Evolutionary conservation across 2,113 vertebrate genomes (phyloP).

Genomic region (Zosterops japonicus): DNA sequence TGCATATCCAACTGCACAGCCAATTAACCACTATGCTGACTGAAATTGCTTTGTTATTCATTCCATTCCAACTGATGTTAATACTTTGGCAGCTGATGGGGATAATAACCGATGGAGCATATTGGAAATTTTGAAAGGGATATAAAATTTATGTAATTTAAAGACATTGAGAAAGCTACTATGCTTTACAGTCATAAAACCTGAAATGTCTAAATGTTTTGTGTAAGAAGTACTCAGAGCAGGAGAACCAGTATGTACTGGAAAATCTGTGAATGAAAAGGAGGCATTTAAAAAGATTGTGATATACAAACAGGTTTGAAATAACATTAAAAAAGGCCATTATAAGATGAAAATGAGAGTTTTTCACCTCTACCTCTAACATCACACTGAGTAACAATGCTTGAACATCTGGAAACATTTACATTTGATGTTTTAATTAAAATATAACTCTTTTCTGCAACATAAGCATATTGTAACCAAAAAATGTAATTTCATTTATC

Average conservation of each 20-base stretch:
- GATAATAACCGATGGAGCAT: conserved; percentile 70
- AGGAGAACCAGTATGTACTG: neutral
- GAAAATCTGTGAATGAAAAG: neutral
- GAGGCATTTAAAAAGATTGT: neutral
- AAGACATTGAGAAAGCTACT: conserved; percentile 42
- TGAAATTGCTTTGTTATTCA: conserved; percentile 76
- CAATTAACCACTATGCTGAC: conserved; percentile 76
- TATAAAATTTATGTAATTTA: conserved; percentile 64
- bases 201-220: neutral
- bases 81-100: conserved; percentile 66
- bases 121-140: conserved; percentile 64
- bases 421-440: conserved; percentile 36
- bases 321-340: neutral
- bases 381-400: neutral
- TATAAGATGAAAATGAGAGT: neutral
- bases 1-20: conserved; percentile 75
- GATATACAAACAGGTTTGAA: neutral
- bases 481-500: neutral
- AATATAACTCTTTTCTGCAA: neutral
- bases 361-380: conserved; percentile 2
- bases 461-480: neutral
- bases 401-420: conserved; percentile 55
- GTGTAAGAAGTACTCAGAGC: neutral
- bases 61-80: conserved; percentile 70
- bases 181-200: conserved; percentile 1